A percentile compares a stretch with the other conserved stretches of the same genome.
These are phyloP conservation scores for Drosophila arizonae DNA, from an alignment of 1,140 invertebrate genomes.

Conservation along the genomic window DNA sequence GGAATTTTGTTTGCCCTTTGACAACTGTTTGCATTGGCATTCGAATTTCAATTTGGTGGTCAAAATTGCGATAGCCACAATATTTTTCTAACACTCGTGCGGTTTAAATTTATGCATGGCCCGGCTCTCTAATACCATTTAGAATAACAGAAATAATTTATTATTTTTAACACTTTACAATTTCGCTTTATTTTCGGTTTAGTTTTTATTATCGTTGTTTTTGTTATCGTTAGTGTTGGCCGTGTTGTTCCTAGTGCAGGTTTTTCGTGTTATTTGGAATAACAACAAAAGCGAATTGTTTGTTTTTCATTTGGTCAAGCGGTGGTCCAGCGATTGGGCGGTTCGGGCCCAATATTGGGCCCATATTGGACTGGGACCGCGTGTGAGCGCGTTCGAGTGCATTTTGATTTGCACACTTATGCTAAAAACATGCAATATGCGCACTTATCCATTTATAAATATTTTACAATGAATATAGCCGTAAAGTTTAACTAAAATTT, in stretches of 20 bases:
- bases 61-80: constrained; percentile 18
- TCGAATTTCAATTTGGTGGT: constrained; percentile 30
- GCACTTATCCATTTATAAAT: constrained; percentile 56
- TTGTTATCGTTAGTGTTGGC: constrained; percentile 16
- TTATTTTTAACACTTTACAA: constrained; percentile 81
- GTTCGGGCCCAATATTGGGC: background rate
- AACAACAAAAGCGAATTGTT: constrained; percentile 75
- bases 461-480: constrained; percentile 59
- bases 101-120: constrained; percentile 75
- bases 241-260: constrained; percentile 32
- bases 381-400: constrained; percentile 56
- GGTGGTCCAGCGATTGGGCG: background rate
- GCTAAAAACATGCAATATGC: constrained; percentile 61
- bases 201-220: constrained; percentile 30
- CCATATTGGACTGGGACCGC: background rate
- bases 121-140: constrained; percentile 76
- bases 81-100: constrained; percentile 58
- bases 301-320: constrained; percentile 69
- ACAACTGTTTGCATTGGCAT: background rate
- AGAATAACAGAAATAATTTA: constrained; percentile 80
- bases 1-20: constrained; percentile 4
- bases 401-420: constrained; percentile 64
- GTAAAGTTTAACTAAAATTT: constrained; percentile 36
- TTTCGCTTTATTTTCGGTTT: constrained; percentile 49
- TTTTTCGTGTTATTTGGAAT: constrained; percentile 58